Percentiles rank a stretch among this genome's conserved stretches.
Conservation (phyloP, 2,797 vertebrate species). For the Hemitrygon akajei region DNA sequence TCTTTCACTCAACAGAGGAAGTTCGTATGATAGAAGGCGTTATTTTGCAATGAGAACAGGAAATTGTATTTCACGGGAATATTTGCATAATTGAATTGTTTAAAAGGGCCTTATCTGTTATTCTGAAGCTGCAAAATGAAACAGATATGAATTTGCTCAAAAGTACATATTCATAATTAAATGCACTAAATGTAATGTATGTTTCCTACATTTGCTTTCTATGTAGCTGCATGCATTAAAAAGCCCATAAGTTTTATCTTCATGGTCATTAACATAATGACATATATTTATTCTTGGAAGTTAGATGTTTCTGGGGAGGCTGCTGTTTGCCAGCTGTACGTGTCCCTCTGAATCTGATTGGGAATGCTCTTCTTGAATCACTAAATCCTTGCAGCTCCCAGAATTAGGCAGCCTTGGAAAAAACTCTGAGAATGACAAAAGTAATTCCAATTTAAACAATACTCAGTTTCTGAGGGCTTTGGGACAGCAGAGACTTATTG, state of each 20-base stretch:
- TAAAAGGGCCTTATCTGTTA: slow-evolving; percentile 13
- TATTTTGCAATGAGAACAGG: slow-evolving; percentile 31
- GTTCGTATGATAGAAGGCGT: slow-evolving; percentile 42
- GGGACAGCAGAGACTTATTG: neutral
- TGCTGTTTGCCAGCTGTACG: neutral
- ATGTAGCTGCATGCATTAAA: neutral
- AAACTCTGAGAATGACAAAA: neutral
- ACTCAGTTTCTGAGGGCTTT: neutral
- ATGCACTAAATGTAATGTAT: neutral
- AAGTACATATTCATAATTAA: neutral
- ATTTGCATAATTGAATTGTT: slow-evolving; percentile 14
- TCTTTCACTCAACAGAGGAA: slow-evolving; percentile 50
- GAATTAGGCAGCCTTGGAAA: neutral
- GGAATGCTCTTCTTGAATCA: neutral
- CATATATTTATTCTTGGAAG: neutral
- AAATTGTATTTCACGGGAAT: neutral
- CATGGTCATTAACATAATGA: neutral
- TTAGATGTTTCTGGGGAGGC: neutral
- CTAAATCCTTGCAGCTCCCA: neutral
- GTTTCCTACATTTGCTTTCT: neutral
- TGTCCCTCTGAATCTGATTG: neutral
- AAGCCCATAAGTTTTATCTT: neutral
- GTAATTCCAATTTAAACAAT: neutral
- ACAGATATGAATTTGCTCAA: neutral
- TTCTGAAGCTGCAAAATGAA: neutral